Evolutionary conservation across 2,113 vertebrate species (phyloP), one percentile per base, ranked within the genome.

Genomic region (Etheostoma spectabile): DNA sequence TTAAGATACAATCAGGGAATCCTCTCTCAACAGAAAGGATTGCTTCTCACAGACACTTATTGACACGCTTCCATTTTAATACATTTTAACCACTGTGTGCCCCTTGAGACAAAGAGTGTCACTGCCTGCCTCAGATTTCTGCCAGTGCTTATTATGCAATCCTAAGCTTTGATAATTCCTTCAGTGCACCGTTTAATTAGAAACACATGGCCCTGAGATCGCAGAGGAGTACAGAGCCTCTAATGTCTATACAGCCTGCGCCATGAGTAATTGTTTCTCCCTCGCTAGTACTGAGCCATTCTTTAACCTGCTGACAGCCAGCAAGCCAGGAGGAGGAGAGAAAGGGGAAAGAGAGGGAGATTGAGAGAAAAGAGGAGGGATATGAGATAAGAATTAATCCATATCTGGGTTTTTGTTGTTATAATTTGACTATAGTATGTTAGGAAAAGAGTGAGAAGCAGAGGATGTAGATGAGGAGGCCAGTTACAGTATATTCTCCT

Each of bases 181-280:
- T 81, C 87, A 74, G 74, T 82, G 86, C 89, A 87, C 80, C 77
- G 48, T 91, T 90, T 91, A 91, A 93, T 92, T 90, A 85, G 87
- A 86, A 94, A 89, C 93, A 92, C 92, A 93, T 93, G 93, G 85
- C 79, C 84, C 62, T 42, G 62, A 79, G 87, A 89, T 90, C 77
- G 88, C 89, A 83, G 80, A 86, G 88, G 82, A 88, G 79, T 48
- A 80, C 87, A 75, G 85, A 65, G 88, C 89, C 74, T 80, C 86
- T 86, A 88, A 86, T 88, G 88, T 91, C 89, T 68, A 86, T 71
- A 85, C 91, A 89, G 90, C 86, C 88, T 79, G 90, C 62, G 69
- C 80, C 85, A 86, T 90, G 89, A 93, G 88, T 91, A 92, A 94
- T 93, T 91, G 93, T 92, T 91, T 92, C 89, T 92, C 88, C 84